Conservation (phyloP, 2,888 invertebrate species). For the Nomada goodeniana region DNA sequence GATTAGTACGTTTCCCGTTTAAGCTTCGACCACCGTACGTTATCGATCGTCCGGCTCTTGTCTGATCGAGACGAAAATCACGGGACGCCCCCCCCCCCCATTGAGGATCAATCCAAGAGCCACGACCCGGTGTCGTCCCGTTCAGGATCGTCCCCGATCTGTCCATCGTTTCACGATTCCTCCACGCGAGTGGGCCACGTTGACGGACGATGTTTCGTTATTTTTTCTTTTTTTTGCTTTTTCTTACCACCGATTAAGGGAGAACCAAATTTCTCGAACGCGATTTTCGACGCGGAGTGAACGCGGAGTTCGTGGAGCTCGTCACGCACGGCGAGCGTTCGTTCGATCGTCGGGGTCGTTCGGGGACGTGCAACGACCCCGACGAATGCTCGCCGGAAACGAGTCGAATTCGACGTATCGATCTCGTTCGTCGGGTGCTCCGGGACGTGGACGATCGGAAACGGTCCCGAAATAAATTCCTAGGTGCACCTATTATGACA, state of each 20-base stretch:
- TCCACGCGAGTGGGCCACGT: conserved; percentile 32
- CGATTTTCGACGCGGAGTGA: conserved; percentile 39
- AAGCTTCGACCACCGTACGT: conserved; percentile 35
- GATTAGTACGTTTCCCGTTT: conserved; percentile 37
- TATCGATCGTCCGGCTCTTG: conserved; percentile 14
- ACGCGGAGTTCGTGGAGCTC: conserved; percentile 26
- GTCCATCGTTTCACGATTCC: conserved; percentile 17
- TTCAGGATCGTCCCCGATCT: conserved; percentile 55
- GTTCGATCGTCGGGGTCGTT: not conserved
- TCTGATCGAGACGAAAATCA: conserved; percentile 11
- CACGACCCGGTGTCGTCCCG: not conserved
- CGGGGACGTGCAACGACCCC: not conserved
- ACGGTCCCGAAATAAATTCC: conserved; percentile 68
- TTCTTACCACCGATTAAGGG: not conserved
- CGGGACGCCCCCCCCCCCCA: not conserved
- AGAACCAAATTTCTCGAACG: not conserved
- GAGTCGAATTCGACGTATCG: not conserved
- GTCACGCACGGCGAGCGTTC: not conserved
- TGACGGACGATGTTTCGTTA: not conserved
- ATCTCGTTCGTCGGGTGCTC: conserved; percentile 6
- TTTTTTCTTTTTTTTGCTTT: not conserved
- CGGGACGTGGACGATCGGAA: conserved; percentile 62
- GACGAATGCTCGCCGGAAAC: conserved; percentile 27
- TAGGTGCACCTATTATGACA: conserved; percentile 61
- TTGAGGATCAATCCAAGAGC: conserved; percentile 30